Conservation (phyloP, 2,797 vertebrate species). For the Clamator glandarius region DNA sequence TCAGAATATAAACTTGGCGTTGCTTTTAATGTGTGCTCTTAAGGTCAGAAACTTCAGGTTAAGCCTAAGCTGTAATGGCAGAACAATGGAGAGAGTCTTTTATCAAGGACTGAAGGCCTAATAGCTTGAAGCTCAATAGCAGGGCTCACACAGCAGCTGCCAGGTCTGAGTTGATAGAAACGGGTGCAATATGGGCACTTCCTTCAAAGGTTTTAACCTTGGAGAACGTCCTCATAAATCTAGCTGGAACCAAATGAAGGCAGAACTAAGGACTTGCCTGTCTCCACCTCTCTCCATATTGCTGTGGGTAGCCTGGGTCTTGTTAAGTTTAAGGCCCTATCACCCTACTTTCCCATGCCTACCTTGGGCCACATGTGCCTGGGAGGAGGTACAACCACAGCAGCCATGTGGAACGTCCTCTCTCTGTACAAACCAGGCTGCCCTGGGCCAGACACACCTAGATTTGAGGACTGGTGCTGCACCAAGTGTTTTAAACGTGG, state of each 20-base stretch:
- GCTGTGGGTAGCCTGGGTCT: not conserved
- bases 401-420: not conserved
- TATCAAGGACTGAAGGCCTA: not conserved
- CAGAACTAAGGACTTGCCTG: not conserved
- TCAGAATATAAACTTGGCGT: not conserved
- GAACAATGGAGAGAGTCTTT: not conserved
- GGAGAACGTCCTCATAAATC: not conserved
- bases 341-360: not conserved
- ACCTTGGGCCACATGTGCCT: fast-evolving
- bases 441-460: not conserved
- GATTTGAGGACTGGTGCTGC: not conserved
- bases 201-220: not conserved
- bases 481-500: not conserved
- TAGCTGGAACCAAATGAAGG: not conserved
- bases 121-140: not conserved
- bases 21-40: not conserved
- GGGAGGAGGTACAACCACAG: not conserved
- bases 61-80: not conserved
- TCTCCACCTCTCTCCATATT: not conserved
- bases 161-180: not conserved
- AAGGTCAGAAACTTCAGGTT: not conserved
- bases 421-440: not conserved
- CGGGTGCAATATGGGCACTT: not conserved
- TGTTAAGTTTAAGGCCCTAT: not conserved
- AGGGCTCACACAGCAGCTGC: not conserved